A percentile compares a stretch with the other conserved stretches of the same genome.
These are phyloP conservation scores for Nycticebus coucang DNA, from an alignment of 2,113 vertebrate species.

Conservation along the genomic window DNA sequence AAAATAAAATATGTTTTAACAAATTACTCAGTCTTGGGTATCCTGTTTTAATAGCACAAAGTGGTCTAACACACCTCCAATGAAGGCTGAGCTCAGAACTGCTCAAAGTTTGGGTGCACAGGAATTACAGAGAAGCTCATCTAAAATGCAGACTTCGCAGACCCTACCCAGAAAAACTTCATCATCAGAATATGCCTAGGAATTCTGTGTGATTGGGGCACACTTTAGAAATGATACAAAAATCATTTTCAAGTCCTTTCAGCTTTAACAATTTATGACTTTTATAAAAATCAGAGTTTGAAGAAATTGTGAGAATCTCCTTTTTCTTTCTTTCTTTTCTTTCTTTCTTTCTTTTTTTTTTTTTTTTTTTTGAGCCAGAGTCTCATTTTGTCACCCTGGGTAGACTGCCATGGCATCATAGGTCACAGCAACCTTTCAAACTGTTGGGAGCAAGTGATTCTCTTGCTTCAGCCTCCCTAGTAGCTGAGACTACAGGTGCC, in stretches of 20 bases:
- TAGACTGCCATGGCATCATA: no score
- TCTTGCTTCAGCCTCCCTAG: no score
- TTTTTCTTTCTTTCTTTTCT: no score
- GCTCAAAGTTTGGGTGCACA: not conserved
- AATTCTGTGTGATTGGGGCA: not conserved
- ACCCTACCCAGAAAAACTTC: not conserved
- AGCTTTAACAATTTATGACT: not conserved
- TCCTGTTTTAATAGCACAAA: not conserved
- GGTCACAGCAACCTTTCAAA: no score
- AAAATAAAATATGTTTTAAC: not conserved
- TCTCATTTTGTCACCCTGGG: no score
- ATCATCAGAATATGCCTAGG: not conserved
- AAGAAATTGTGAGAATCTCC: not conserved
- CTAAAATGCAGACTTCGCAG: not conserved
- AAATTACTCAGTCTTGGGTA: not conserved
- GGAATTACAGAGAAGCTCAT: not conserved
- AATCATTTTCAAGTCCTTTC: not conserved
- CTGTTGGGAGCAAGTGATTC: no score
- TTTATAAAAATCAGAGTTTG: constrained; percentile 4
- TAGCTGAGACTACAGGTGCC: no score
- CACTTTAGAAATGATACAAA: not conserved
- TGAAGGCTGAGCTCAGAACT: not conserved
- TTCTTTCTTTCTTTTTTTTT: no score
- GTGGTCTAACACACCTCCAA: not conserved
- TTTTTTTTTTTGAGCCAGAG: not conserved